Conservation (phyloP, 2,888 invertebrate species). For the Standfussiana lucernea region DNA sequence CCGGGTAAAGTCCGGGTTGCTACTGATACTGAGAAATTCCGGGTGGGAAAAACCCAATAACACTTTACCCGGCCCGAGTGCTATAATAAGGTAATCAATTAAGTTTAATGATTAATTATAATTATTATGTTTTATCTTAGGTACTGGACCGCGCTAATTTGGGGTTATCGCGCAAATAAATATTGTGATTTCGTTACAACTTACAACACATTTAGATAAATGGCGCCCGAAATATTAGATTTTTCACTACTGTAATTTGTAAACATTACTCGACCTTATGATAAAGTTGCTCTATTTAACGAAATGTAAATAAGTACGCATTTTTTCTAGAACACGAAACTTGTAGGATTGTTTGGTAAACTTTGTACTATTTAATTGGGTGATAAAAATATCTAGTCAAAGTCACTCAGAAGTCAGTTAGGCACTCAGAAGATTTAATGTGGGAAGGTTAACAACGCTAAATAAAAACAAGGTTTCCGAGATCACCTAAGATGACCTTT, state of each 20-base stretch:
- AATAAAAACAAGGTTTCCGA: not conserved
- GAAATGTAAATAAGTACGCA: constrained; percentile 16
- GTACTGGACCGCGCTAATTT: constrained; percentile 62
- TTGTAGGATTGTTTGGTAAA: constrained; percentile 24
- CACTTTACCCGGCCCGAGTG: not conserved
- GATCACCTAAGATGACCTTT: not conserved
- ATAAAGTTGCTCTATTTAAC: constrained; percentile 63
- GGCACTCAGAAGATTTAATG: not conserved
- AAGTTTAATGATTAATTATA: constrained; percentile 44
- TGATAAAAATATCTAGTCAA: constrained; percentile 24
- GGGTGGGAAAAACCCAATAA: not conserved
- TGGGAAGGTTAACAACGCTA: not conserved
- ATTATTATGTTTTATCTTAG: constrained; percentile 35
- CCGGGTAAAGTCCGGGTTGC: not conserved
- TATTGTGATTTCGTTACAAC: constrained; percentile 47
- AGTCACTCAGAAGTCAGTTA: too few species aligned
- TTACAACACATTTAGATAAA: constrained; percentile 56
- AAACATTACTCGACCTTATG: constrained; percentile 58
- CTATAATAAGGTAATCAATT: constrained; percentile 34
- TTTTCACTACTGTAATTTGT: constrained; percentile 33
- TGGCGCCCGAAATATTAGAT: constrained; percentile 56
- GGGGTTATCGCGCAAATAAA: constrained; percentile 68
- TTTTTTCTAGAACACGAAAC: constrained; percentile 52
- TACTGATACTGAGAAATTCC: not conserved
- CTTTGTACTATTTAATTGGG: constrained; percentile 36